Base-by-base conservation (phyloP, 2,797 vertebrate genomes). In the Gila robusta region DNA sequence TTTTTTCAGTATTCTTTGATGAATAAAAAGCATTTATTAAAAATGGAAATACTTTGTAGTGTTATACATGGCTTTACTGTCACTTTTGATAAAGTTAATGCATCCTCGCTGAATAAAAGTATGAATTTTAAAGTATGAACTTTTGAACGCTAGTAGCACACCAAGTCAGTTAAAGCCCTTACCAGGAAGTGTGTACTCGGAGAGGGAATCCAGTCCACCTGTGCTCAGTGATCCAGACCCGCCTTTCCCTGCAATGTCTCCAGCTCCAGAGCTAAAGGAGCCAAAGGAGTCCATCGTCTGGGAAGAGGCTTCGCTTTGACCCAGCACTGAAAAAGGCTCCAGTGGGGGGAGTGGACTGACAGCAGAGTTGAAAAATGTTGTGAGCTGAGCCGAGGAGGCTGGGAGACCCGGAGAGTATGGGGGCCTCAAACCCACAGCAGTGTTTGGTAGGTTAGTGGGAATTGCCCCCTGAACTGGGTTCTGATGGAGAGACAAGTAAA, bases 371-470 rank as follows among this genome's bases (percentile, higher is more conserved):
- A 99, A 99, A 89, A 96, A 98, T 81, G 96, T 95, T 1, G 96
- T 94, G 79, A 98, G 96, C 89, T 94, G 94, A 0, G 97, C 91
- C 0, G 96, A 96, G 6, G 97, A 95, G 54, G 97, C 93, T 0
- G 96, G 96, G 72, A 98, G 96, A 90, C 92, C 95, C 32, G 97
- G 59, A 0, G 97, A 95, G 95, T 95, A 99, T 64, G 64, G 96
- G 91, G 92, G 96, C 93, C 95, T 91, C 84, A 99, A 92, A 88
- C 96, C 97, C n/a, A 98, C 97, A 26, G 98, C 95, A 28, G 98
- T 97, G 44, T 97, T 97, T 82, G 98, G 97, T 83, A 98, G 93
- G 88, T 95, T 97, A 86, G 97, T 95, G 28, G 98, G 97, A 92
- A 99, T 97, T 93, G 97, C 94, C 93, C 97, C 94, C 95, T 99